Evolutionary conservation across 1,140 invertebrate genomes (phyloP), one percentile per base, ranked within the genome.

Genomic region (Elysia chlorotica): DNA sequence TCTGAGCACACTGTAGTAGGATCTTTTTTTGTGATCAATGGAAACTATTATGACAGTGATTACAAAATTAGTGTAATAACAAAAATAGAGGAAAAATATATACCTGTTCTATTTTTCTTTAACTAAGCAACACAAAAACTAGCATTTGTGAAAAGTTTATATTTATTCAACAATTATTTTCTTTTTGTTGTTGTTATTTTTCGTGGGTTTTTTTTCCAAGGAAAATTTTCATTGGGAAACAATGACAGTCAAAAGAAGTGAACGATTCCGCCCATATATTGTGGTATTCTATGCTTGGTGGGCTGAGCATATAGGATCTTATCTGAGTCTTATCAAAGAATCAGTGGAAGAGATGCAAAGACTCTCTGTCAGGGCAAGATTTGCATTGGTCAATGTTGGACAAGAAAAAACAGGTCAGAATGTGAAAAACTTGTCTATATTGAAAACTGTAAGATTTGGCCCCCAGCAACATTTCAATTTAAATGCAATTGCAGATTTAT

Each of bases 301-400:
- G 56, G 56, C 56, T 10, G 28, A 10, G 25, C 10, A 25, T 10
- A 23, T 25, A 10, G 10, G 10, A 25, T 10, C 10, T 30, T 59
- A 17, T 25, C 28, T 59, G 10, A 23, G 14, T 30, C 17, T 19
- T 6, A 17, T 59, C 56, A 10, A 25, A 30, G 10, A 6, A 23
- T 10, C 56, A 17, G 56, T 59, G 19, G 56, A 59, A 17, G 19
- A 59, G 19, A 17, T 59, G 6, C 10, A 25, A 30, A 17, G 10
- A 6, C 17, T 19, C 28, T 59, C 56, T 59, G 25, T 59, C 6
- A 19, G 10, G 56, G 56, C 25, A 6, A 59, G 25, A 59, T 59
- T 59, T 59, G 56, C 56, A 17, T 59, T 59, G 56, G 56, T 59
- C 10, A 59, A 59, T 59, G 56, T 59, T 6, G 10, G 14, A 59